A percentile compares a stretch with the other conserved stretches of the same genome.
phyloP scores from a whole-genome alignment of 2,797 vertebrate species.

The Ceryle rudis region DNA sequence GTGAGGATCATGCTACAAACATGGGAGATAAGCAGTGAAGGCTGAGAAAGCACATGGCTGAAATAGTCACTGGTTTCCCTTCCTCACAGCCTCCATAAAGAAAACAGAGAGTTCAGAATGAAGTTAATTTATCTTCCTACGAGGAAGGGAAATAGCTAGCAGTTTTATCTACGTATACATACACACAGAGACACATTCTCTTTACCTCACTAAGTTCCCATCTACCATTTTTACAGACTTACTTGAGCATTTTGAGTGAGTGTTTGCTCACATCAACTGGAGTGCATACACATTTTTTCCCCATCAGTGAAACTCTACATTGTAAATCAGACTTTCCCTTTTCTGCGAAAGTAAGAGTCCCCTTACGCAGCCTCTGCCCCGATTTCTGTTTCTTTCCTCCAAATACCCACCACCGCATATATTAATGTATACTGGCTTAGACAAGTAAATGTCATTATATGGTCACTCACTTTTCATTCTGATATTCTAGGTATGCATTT shows the following conservation, averaged over 20 bases:
- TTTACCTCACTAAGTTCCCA: not conserved
- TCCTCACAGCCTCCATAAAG: not conserved
- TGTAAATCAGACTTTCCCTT: not conserved
- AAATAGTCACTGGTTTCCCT: not conserved
- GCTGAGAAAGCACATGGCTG: not conserved
- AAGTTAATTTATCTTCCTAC: not conserved
- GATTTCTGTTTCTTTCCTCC: not conserved
- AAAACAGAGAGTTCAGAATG: not conserved
- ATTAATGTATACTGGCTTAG: not conserved
- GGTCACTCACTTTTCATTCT: not conserved
- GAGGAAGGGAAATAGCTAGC: not conserved
- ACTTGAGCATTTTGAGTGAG: not conserved
- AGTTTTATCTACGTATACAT: not conserved
- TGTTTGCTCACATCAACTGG: not conserved
- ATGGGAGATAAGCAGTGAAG: not conserved
- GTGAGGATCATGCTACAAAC: not conserved
- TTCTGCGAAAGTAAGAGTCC: not conserved
- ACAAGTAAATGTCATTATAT: not conserved
- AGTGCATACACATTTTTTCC: fast-evolving
- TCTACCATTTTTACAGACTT: not conserved
- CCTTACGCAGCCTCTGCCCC: not conserved
- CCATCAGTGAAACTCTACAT: not conserved
- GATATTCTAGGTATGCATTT: not conserved
- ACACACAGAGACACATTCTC: not conserved
- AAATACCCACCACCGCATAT: not conserved